Percentiles rank a stretch among this genome's conserved stretches.
Evolutionary conservation across 1,140 invertebrate genomes (phyloP).

Genomic region (Asobara japonica): DNA sequence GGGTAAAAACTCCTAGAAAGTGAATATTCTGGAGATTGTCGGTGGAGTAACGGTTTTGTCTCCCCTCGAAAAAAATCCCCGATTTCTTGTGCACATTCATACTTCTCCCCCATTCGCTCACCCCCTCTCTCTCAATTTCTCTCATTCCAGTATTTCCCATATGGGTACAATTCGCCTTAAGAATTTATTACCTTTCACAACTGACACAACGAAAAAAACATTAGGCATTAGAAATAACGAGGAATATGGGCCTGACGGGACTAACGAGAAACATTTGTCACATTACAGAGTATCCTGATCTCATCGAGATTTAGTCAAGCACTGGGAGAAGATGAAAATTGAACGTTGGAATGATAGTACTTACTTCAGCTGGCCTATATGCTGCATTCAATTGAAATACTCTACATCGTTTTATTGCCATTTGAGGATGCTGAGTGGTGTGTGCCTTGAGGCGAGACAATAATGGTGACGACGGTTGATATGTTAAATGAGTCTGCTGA

Average conservation of each 20-base stretch:
- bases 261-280: constrained; percentile 11
- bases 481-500: background rate
- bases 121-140: background rate
- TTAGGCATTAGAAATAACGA: background rate
- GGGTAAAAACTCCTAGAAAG: background rate
- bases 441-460: background rate
- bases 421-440: background rate
- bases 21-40: constrained; percentile 15
- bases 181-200: constrained; percentile 11
- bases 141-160: background rate
- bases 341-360: background rate
- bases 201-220: background rate
- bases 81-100: constrained; percentile 9
- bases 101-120: background rate
- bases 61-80: background rate
- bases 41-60: constrained; percentile 1
- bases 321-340: constrained; percentile 7
- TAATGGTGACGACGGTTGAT: background rate
- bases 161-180: background rate
- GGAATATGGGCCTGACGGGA: background rate
- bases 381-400: background rate
- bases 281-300: background rate
- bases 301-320: background rate
- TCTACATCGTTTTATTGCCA: background rate
- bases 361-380: background rate